Evolutionary conservation across 2,113 vertebrate genomes (phyloP).

Genomic region (Tyto alba): DNA sequence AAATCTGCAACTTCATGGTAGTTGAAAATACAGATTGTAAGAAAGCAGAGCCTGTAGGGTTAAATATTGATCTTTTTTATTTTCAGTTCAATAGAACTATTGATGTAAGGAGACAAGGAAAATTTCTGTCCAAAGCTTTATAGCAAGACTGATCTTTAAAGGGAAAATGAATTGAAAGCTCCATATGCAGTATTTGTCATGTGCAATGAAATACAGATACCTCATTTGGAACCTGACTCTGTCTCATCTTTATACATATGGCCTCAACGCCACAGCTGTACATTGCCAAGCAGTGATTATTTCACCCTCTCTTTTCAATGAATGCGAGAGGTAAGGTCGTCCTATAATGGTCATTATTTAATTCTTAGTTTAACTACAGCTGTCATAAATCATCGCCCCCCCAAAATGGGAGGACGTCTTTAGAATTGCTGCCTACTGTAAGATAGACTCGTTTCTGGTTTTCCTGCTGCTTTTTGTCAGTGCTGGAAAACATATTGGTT

Average conservation of each 20-base stretch:
- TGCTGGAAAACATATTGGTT: background rate
- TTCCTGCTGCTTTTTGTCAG: background rate
- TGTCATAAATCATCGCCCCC: background rate
- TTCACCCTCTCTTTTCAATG: background rate
- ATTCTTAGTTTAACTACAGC: background rate
- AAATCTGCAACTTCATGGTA: background rate
- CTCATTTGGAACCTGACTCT: background rate
- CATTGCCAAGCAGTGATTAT: background rate
- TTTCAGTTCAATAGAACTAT: background rate
- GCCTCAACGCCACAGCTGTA: background rate
- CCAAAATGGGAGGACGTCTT: rapidly evolving
- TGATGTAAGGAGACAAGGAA: background rate
- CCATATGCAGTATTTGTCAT: background rate
- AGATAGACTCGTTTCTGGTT: background rate
- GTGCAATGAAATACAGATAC: background rate
- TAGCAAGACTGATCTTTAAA: background rate
- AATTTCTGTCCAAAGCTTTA: background rate
- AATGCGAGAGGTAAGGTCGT: background rate
- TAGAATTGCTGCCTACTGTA: background rate
- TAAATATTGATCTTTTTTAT: background rate
- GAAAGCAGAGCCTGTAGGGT: background rate
- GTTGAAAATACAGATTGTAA: background rate
- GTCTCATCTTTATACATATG: background rate
- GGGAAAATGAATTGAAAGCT: background rate
- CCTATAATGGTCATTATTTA: background rate